Conservation (phyloP, 2,113 vertebrate species). For the Myotis davidii region DNA sequence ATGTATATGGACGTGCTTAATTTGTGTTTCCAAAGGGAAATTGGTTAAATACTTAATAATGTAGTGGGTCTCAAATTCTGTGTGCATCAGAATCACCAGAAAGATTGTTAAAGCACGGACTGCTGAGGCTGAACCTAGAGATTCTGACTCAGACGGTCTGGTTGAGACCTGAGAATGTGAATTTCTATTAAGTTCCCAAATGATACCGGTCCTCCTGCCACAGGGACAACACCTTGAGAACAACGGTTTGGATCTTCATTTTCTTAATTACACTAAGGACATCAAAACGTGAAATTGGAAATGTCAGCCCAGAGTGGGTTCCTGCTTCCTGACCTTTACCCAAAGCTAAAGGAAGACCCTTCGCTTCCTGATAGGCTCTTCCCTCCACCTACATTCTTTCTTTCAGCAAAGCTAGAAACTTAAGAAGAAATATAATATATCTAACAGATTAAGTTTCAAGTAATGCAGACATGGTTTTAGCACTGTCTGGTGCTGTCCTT, state of each 20-base stretch:
- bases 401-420: not conserved
- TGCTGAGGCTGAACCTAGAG: not conserved
- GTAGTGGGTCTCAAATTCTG: not conserved
- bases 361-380: not conserved
- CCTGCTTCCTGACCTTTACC: not conserved
- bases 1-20: not conserved
- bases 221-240: not conserved
- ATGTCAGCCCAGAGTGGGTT: not conserved
- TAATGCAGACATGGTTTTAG: not conserved
- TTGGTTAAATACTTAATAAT: not conserved
- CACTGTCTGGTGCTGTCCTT: not conserved
- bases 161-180: not conserved
- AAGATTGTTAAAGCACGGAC: not conserved
- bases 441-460: not conserved
- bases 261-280: not conserved
- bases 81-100: not conserved
- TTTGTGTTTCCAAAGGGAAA: not conserved
- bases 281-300: not conserved
- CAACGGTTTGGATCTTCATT: not conserved
- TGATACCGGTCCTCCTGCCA: not conserved
- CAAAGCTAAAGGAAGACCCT: not conserved
- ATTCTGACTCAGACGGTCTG: not conserved
- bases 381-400: not conserved
- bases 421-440: not conserved
- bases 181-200: not conserved